phyloP scores from a whole-genome alignment of 2,113 vertebrate species.

The Rattus norvegicus region DNA sequence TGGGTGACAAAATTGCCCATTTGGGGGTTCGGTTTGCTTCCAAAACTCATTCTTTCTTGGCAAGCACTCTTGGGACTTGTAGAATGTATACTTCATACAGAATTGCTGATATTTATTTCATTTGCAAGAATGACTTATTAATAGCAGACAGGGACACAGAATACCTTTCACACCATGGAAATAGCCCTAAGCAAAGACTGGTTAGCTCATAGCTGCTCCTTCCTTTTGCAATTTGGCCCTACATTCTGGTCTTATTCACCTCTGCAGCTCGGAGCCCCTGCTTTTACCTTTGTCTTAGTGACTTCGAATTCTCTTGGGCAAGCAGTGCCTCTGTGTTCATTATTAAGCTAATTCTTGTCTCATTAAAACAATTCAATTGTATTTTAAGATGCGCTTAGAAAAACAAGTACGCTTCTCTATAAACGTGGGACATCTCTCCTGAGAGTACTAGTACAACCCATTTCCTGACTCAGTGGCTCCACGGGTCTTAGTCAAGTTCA shows the following conservation, averaged over 20 bases:
- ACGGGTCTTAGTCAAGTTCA: neutral
- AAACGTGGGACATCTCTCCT: neutral
- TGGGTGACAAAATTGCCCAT: neutral
- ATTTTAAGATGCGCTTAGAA: neutral
- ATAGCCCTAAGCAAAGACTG: neutral
- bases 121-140: conserved; percentile 20
- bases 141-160: neutral
- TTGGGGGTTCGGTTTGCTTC: conserved; percentile 27
- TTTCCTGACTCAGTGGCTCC: neutral
- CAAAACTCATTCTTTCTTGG: conserved; percentile 7
- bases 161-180: neutral
- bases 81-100: neutral
- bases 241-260: neutral
- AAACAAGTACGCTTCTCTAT: neutral
- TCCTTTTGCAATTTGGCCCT: neutral
- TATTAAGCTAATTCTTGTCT: conserved; percentile 18
- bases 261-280: neutral
- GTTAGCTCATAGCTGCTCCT: neutral
- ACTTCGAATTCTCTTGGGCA: neutral
- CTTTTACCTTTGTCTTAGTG: neutral
- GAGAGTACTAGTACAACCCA: neutral
- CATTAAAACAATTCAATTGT: neutral
- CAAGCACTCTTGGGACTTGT: neutral
- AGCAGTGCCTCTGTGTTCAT: neutral
- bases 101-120: conserved; percentile 12